Evolutionary conservation across 2,113 vertebrate genomes (phyloP).

Genomic region (Pomatorhinus ruficollis): DNA sequence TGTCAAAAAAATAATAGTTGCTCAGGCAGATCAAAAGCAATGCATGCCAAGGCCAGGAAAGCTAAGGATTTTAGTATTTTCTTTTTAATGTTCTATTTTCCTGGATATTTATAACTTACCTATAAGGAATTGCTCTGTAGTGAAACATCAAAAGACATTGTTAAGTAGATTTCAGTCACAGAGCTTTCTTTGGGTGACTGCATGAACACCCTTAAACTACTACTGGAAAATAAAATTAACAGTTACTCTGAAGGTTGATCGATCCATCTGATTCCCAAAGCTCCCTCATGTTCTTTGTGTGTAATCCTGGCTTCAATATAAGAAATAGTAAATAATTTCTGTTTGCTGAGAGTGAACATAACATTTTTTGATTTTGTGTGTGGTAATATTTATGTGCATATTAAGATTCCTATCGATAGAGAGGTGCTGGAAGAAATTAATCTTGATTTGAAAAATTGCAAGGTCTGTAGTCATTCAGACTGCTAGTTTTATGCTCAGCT

Average conservation of each 20-base stretch:
- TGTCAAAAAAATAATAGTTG: constrained; percentile 14
- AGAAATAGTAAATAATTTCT: not conserved
- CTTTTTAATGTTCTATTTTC: not conserved
- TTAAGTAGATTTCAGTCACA: not conserved
- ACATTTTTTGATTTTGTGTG: not conserved
- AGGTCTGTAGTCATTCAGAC: not conserved
- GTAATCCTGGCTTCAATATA: not conserved
- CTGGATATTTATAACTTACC: constrained; percentile 35
- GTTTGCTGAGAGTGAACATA: not conserved
- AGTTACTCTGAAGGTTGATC: not conserved
- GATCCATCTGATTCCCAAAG: not conserved
- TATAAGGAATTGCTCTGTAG: not conserved
- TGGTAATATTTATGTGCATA: not conserved
- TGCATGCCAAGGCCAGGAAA: not conserved
- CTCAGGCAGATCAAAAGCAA: constrained; percentile 43
- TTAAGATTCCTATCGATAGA: not conserved
- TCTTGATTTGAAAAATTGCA: not conserved
- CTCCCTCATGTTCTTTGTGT: not conserved
- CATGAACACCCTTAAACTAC: not conserved
- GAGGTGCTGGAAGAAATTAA: not conserved
- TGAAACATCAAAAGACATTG: constrained; percentile 28
- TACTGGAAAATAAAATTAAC: constrained; percentile 21
- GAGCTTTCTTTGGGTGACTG: not conserved
- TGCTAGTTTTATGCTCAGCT: not conserved
- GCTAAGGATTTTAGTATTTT: constrained; percentile 8